phyloP scores from a whole-genome alignment of 2,113 vertebrate genomes.

The Forbesichthys papilliferus region DNA sequence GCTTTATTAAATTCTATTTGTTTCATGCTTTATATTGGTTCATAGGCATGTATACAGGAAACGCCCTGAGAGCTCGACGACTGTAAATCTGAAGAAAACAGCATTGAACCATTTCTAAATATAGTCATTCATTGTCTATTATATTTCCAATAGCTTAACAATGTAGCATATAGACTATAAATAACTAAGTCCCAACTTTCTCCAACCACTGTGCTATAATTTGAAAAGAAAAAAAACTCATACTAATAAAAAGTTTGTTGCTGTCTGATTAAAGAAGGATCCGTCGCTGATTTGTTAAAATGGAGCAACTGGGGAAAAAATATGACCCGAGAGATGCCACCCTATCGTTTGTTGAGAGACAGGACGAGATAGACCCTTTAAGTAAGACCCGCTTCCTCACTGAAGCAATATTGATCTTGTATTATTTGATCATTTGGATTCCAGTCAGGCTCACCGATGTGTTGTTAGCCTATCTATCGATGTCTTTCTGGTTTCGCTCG shows the following conservation, averaged over 20 bases:
- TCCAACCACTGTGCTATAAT: too few species aligned
- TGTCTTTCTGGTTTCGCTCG: conserved; percentile 13
- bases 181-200: neutral
- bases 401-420: neutral
- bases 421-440: neutral
- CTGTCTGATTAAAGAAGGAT: too few species aligned
- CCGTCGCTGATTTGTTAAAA: neutral
- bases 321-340: conserved; percentile 56
- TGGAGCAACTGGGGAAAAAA: conserved; percentile 1
- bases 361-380: conserved; percentile 51
- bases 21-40: too few species aligned
- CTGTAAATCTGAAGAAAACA: too few species aligned
- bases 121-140: neutral
- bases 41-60: too few species aligned
- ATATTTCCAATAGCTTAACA: neutral
- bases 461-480: neutral
- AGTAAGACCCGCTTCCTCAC: conserved; percentile 15
- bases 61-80: too few species aligned
- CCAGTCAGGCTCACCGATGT: neutral
- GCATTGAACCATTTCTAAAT: neutral
- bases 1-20: too few species aligned
- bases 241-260: too few species aligned
- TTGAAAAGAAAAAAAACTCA: too few species aligned
- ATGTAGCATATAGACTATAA: too few species aligned
- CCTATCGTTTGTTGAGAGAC: conserved; percentile 52